These are phyloP conservation scores for Cossypha dichroa DNA, from an alignment of 2,797 vertebrate genomes.

Conservation along the genomic window DNA sequence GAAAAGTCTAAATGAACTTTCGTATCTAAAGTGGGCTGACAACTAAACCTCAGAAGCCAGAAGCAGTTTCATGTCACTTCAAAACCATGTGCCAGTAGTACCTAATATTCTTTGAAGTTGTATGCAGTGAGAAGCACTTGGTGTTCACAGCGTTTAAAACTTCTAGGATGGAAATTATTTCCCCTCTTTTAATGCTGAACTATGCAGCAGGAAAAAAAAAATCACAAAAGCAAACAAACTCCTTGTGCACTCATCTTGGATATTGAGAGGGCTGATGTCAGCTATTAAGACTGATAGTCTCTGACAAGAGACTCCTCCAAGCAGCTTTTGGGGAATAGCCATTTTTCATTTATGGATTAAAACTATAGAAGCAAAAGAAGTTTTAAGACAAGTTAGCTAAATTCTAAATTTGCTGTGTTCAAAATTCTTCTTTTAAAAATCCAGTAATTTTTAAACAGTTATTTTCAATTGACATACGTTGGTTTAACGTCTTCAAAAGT, in stretches of 20 bases:
- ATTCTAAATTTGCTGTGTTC: not conserved
- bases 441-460: not conserved
- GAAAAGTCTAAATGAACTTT: not conserved
- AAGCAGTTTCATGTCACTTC: not conserved
- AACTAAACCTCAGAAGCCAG: constrained; percentile 9
- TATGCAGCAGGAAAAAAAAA: not conserved
- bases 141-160: not conserved
- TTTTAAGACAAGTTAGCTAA: not conserved
- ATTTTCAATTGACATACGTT: not conserved
- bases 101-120: not conserved
- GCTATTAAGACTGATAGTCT: not conserved
- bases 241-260: not conserved
- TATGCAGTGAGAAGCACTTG: not conserved
- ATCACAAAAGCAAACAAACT: not conserved
- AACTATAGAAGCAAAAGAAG: not conserved
- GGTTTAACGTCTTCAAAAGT: not conserved
- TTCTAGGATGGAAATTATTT: not conserved
- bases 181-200: not conserved
- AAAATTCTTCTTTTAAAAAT: not conserved
- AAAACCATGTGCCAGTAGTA: not conserved
- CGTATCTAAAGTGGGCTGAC: not conserved
- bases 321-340: not conserved
- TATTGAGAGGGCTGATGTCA: not conserved
- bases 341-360: not conserved
- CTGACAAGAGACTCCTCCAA: not conserved